Evolutionary conservation across 2,797 vertebrate genomes (phyloP), one percentile per base, ranked within the genome.

Genomic region (Sandelia bainsii): DNA sequence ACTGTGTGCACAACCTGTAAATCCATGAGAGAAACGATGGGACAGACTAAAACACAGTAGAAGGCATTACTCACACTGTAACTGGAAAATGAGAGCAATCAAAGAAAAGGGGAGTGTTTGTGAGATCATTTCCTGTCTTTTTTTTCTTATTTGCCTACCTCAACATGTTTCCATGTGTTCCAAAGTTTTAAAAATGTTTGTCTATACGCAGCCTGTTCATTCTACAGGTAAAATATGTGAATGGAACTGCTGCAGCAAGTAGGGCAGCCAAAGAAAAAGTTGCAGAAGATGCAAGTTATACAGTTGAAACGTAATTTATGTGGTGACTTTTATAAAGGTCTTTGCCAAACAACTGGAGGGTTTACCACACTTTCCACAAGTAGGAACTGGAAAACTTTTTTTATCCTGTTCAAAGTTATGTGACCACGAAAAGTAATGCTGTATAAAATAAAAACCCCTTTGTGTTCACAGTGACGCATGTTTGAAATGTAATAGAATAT

Each of bases 51-150:
- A 89, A 90, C 83, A 60, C 72, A 87, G 59, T 83, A 87, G 84
- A 79, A 77, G 81, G 88, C 87, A 92, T 94, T 94, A 94, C 92
- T 94, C 93, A 93, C 80, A 90, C 76, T 90, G 81, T 80, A 85
- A 87, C 90, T 95, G 94, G 94, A 95, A 95, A 95, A 93, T 93
- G 86, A 92, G 92, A 92, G 92, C 92, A 93, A 93, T 92, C 84
- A 77, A 74, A 90, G 84, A 90, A 90, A 91, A 87, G 91, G 79
- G 83, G 88, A 85, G 90, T 89, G 92, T 93, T 93, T 89, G 89
- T 95, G 93, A 94, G 91, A 93, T 94, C 90, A 95, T 95, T 95
- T 95, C 94, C 94, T 95, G 91, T 89, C 74, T 63, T 65, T 87
- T 87, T 88, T 80, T 75, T 40, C 59, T 80, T 69, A 87, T 91